These are phyloP conservation scores for Cepphus grylle DNA, from an alignment of 2,113 vertebrate species.

Conservation along the genomic window DNA sequence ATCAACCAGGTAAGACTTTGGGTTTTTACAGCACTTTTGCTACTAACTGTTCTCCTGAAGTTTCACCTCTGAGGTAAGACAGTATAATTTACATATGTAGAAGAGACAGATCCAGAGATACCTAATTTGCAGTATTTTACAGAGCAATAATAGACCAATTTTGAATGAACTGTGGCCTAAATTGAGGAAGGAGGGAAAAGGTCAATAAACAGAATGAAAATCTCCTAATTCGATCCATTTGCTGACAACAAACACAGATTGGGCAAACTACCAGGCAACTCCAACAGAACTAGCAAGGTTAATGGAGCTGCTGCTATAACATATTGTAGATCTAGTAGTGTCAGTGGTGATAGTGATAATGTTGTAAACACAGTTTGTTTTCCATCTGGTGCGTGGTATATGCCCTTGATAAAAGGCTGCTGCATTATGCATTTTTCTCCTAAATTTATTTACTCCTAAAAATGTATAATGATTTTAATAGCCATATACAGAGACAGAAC, in stretches of 20 bases:
- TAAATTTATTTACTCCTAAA: constrained; percentile 36
- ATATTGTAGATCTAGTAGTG: constrained; percentile 64
- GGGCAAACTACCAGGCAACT: constrained; percentile 59
- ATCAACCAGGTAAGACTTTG: fast-evolving
- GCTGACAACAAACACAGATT: constrained; percentile 61
- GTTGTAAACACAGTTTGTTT: constrained; percentile 67
- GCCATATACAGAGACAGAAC: neutral
- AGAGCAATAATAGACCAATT: constrained; percentile 21
- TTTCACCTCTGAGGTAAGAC: neutral
- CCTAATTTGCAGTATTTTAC: neutral
- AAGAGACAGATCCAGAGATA: neutral
- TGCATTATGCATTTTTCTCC: constrained; percentile 24
- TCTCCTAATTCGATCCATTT: constrained; percentile 59
- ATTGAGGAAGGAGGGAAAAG: constrained; percentile 11
- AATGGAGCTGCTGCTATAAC: constrained; percentile 62
- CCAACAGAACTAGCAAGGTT: constrained; percentile 65
- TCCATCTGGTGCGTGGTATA: constrained; percentile 61
- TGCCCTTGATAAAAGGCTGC: constrained; percentile 57
- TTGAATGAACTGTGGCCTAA: constrained; percentile 26
- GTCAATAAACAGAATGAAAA: constrained; percentile 58
- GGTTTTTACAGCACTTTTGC: neutral
- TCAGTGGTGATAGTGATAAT: constrained; percentile 59
- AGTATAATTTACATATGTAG: neutral
- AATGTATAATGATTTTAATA: constrained; percentile 20
- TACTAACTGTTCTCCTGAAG: neutral